These are phyloP conservation scores for Epinotia bilunana DNA, from an alignment of 2,888 invertebrate genomes.

Conservation along the genomic window DNA sequence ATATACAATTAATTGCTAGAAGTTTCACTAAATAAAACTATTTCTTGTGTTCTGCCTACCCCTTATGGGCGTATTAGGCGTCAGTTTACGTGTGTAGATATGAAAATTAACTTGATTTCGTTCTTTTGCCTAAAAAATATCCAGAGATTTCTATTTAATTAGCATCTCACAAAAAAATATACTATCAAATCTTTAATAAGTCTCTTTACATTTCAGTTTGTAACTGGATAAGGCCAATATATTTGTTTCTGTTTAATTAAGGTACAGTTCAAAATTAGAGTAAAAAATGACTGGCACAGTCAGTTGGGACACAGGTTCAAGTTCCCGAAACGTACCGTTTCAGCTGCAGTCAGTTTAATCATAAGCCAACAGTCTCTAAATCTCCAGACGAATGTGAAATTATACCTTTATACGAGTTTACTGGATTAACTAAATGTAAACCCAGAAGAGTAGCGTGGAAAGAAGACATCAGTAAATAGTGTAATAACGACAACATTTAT, in stretches of 20 bases:
- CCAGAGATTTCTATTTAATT: no score
- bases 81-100: no score
- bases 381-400: constrained; percentile 1
- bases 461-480: neutral
- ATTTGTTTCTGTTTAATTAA: constrained; percentile 2
- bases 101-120: no score
- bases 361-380: neutral
- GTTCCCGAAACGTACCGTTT: neutral
- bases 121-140: no score
- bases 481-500: constrained; percentile 13
- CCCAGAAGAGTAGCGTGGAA: neutral
- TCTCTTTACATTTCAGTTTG: neutral
- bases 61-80: no score
- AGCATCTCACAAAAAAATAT: no score
- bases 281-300: constrained; percentile 1
- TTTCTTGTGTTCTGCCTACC: no score
- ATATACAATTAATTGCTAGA: no score
- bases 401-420: neutral
- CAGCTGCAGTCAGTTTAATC: neutral
- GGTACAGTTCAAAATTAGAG: neutral
- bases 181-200: neutral
- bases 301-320: neutral
- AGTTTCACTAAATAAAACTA: no score
- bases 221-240: neutral
- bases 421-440: neutral